A percentile compares a stretch with the other conserved stretches of the same genome.
These are phyloP conservation scores for Aphelenchoides avenae DNA, from an alignment of 1,140 invertebrate species.

Conservation along the genomic window DNA sequence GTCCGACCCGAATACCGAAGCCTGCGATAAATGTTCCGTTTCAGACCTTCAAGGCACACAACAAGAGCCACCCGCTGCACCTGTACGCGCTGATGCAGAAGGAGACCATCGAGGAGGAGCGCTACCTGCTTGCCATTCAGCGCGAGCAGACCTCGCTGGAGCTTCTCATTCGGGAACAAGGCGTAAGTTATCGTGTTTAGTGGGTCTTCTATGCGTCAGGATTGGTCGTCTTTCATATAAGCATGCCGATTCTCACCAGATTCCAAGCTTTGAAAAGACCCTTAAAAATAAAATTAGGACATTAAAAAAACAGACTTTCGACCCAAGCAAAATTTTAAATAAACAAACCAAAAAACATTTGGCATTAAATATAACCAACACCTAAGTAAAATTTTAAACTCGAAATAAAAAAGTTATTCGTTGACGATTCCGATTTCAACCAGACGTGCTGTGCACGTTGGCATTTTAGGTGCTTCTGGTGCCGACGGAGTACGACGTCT, in stretches of 20 bases:
- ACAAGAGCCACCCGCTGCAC: constrained; percentile 22
- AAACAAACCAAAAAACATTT: too few species aligned
- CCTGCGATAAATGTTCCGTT: too few species aligned
- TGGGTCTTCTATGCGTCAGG: too few species aligned
- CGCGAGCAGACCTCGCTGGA: constrained; percentile 42
- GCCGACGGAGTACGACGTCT: constrained; percentile 48
- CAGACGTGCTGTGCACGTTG: background rate
- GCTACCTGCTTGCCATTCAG: constrained; percentile 43
- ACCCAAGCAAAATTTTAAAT: too few species aligned
- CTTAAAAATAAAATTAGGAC: too few species aligned
- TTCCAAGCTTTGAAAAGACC: too few species aligned
- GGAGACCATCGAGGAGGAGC: constrained; percentile 51
- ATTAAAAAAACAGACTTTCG: too few species aligned
- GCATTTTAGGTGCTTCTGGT: constrained; percentile 51
- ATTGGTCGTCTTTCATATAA: too few species aligned
- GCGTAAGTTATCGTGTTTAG: constrained; percentile 17
- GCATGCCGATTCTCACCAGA: too few species aligned
- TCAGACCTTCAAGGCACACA: constrained; percentile 45
- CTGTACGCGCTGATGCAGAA: constrained; percentile 46
- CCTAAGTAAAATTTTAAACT: background rate
- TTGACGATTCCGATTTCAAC: background rate
- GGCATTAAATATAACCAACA: too few species aligned
- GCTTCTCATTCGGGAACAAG: constrained; percentile 45
- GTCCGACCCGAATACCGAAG: too few species aligned
- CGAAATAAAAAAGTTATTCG: background rate